Evolutionary conservation across 2,113 vertebrate genomes (phyloP), one percentile per base, ranked within the genome.

Genomic region (Megaleporinus macrocephalus): DNA sequence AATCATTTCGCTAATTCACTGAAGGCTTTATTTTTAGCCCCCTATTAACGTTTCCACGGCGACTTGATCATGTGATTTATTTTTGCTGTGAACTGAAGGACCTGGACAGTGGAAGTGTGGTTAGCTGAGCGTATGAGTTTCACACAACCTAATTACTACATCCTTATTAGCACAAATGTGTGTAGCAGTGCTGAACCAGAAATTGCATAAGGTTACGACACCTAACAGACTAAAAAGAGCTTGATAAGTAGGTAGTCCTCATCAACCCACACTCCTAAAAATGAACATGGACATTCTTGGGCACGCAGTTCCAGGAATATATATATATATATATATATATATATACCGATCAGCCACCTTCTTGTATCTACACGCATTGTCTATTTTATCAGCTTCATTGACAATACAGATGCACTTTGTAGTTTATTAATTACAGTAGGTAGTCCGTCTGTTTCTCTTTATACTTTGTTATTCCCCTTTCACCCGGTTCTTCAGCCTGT

Each of bases 21-120:
- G 41, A 76, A 80, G 59, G 15, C 47, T 57, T n/a, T 84, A 84
- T 79, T 84, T 84, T 79, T 84, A 80, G 72, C 24, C 82, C 6
- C 4, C 12, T 73, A 70, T 53, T 79, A 61, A 78, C 20, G 74
- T 85, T 76, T 74, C 80, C 73, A 80, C 24, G 53, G 69, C 63
- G 69, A 80, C 36, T 24, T 26, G 66, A 78, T 75, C 83, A 81
- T 33, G 41, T 68, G 65, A 72, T 70, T 51, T 44, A 47, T 44
- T 36, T 33, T 27, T 51, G n/a, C 13, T 22, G 53, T 49, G 69
- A 33, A 63, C 41, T 26, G 13, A 70, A 51, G 61, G 59, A 78
- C 62, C 36, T 41, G 55, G 53, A 51, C 27, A 51, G 10, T 80
- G 22, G n/a, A 26, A 80, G 33, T 27, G 20, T 12, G 65, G 22